A percentile compares a stretch with the other conserved stretches of the same genome.
Conservation (phyloP, 2,113 vertebrate genomes). For the Chaetodon trifascialis region DNA sequence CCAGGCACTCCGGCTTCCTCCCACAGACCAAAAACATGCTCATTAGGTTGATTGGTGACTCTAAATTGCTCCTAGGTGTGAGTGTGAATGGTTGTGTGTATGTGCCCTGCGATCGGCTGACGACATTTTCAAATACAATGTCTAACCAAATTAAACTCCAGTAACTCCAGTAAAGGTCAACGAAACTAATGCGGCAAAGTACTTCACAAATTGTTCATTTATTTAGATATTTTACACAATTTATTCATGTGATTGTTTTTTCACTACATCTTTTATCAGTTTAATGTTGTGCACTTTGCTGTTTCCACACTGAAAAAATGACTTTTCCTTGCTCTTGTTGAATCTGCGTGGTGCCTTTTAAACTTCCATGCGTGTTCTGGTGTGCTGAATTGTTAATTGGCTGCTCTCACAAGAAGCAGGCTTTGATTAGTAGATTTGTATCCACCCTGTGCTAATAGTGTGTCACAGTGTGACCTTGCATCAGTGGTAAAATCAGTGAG, state of each 20-base stretch:
- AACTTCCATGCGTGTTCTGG: neutral
- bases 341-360: neutral
- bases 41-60: too few species aligned
- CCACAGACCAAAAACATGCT: too few species aligned
- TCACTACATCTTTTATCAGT: neutral
- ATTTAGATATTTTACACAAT: neutral
- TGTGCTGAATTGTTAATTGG: neutral
- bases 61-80: too few species aligned
- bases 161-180: neutral
- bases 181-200: neutral
- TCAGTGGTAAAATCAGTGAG: slow-evolving; percentile 24
- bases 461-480: slow-evolving; percentile 32
- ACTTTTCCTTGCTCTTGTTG: neutral
- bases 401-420: neutral
- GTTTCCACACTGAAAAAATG: neutral
- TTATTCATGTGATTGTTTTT: neutral
- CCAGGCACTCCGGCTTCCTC: too few species aligned
- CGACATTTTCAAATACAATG: neutral
- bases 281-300: neutral
- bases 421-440: slow-evolving; percentile 42
- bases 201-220: neutral
- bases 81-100: too few species aligned
- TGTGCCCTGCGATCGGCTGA: too few species aligned
- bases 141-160: neutral
- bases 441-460: slow-evolving; percentile 6